These are phyloP conservation scores for Leptinotarsa undecemlineata DNA, from an alignment of 1,140 invertebrate species.

Conservation along the genomic window DNA sequence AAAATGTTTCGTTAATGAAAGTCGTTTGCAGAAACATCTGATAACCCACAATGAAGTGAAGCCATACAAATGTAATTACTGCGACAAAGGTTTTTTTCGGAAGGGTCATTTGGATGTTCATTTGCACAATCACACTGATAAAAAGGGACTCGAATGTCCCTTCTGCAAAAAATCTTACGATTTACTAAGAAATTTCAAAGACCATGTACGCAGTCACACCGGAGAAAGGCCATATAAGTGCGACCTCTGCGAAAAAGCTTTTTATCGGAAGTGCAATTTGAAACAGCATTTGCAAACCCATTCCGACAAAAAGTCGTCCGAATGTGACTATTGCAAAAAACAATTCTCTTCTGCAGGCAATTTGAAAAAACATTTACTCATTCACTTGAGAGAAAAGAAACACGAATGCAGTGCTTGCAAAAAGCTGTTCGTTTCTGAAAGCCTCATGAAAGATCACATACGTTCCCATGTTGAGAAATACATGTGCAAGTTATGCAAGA, in stretches of 20 bases:
- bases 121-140: slow-evolving; percentile 3
- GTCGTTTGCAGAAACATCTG: slow-evolving; percentile 53
- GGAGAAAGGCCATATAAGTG: slow-evolving; percentile 58
- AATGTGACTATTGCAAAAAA: too few relatives aligned
- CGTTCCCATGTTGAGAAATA: too few relatives aligned
- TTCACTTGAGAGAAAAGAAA: slow-evolving; percentile 49
- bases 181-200: slow-evolving; percentile 25
- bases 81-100: slow-evolving; percentile 60
- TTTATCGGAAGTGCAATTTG: too few relatives aligned
- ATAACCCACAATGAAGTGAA: slow-evolving; percentile 59
- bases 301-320: too few relatives aligned
- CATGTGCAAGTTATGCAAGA: too few relatives aligned
- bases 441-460: too few relatives aligned
- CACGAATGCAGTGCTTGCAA: too few relatives aligned
- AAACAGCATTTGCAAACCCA: too few relatives aligned
- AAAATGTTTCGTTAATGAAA: neutral
- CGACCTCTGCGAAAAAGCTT: too few relatives aligned
- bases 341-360: slow-evolving; percentile 30
- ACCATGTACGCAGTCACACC: slow-evolving; percentile 61
- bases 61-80: slow-evolving; percentile 60
- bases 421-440: too few relatives aligned
- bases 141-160: slow-evolving; percentile 22
- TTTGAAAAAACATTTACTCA: slow-evolving; percentile 46
- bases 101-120: slow-evolving; percentile 40
- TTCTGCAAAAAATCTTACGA: neutral